Conservation (phyloP, 2,888 invertebrate genomes). For the Deroplatys truncata region DNA sequence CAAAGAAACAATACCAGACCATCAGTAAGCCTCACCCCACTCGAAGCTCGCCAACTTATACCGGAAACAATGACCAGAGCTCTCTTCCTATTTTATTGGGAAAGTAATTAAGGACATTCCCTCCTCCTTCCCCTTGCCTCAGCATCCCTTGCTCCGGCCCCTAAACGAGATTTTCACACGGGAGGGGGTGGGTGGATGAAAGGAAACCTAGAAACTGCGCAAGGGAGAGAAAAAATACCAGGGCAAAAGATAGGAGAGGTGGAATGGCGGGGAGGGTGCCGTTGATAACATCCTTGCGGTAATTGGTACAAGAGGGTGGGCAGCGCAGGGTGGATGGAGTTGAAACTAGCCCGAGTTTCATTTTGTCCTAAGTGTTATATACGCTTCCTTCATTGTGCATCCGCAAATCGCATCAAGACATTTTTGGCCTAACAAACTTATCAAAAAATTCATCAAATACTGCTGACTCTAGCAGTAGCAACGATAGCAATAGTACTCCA, state of each 20-base stretch:
- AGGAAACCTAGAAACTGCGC: slow-evolving; percentile 2
- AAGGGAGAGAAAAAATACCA: slow-evolving; percentile 8
- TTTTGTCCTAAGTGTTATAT: background rate
- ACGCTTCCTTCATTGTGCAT: background rate
- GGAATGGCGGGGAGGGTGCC: background rate
- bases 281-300: slow-evolving; percentile 26
- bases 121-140: slow-evolving; percentile 8
- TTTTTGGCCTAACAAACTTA: no score
- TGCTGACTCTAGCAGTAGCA: no score
- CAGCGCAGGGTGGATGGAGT: slow-evolving; percentile 3
- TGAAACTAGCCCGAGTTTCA: slow-evolving; percentile 2
- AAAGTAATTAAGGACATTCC: slow-evolving; percentile 29
- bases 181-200: slow-evolving; percentile 4
- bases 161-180: slow-evolving; percentile 17
- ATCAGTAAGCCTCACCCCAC: background rate
- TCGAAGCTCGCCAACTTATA: background rate
- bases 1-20: background rate
- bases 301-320: slow-evolving; percentile 26
- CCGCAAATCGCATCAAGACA: background rate
- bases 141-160: slow-evolving; percentile 6
- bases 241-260: slow-evolving; percentile 19
- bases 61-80: slow-evolving; percentile 26
- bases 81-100: slow-evolving; percentile 29
- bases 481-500: no score
- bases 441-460: no score